Evolutionary conservation across 1,140 invertebrate genomes (phyloP).

Genomic region (Drosophila yakuba): DNA sequence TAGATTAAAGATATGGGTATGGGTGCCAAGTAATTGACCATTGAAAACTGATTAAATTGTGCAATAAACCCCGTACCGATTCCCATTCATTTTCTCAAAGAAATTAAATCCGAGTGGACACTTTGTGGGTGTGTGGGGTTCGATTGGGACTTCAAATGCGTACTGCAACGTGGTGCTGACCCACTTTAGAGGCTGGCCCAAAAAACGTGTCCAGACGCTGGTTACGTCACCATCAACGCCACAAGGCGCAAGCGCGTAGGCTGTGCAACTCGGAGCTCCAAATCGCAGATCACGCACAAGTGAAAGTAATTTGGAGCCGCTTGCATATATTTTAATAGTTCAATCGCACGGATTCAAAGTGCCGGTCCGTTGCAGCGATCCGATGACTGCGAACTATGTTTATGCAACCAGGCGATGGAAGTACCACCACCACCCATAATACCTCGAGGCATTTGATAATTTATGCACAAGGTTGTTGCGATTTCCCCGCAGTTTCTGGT

Average conservation of each 20-base stretch:
- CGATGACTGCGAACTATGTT: conserved; percentile 14
- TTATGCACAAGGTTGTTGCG: conserved; percentile 64
- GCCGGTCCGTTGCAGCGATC: conserved; percentile 37
- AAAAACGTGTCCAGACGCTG: conserved; percentile 31
- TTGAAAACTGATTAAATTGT: too few relatives aligned
- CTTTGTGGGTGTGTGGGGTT: background rate
- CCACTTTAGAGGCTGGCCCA: conserved; percentile 35
- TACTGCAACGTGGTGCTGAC: conserved; percentile 25
- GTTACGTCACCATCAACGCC: conserved; percentile 44
- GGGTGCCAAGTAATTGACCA: too few relatives aligned
- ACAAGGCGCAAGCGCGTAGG: conserved; percentile 33
- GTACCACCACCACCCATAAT: conserved; percentile 13
- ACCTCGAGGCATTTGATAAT: conserved; percentile 31
- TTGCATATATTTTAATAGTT: conserved; percentile 72
- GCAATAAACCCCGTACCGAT: too few relatives aligned
- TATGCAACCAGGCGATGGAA: conserved; percentile 58
- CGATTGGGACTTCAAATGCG: conserved; percentile 34
- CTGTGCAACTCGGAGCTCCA: conserved; percentile 6
- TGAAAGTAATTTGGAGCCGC: conserved; percentile 67
- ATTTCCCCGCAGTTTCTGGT: conserved; percentile 9
- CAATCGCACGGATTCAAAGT: conserved; percentile 48
- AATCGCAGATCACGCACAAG: conserved; percentile 66
- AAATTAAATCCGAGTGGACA: background rate
- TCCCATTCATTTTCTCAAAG: too few relatives aligned
- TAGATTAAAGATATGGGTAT: too few relatives aligned